Percentiles rank a stretch among this genome's conserved stretches.
Conservation (phyloP, 1,140 invertebrate species). For the Battus philenor region DNA sequence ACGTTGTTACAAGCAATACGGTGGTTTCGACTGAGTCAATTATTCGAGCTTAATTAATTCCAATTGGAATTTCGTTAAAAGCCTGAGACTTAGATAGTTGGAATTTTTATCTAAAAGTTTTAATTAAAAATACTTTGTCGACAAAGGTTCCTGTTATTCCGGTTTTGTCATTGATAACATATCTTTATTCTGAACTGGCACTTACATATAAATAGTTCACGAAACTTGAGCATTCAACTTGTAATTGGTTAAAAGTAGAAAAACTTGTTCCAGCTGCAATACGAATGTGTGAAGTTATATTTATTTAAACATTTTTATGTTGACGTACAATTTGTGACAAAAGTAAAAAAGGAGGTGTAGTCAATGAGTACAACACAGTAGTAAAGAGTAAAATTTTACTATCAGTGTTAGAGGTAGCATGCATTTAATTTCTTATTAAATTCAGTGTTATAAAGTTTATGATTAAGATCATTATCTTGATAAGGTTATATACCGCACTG, state of each 20-base stretch:
- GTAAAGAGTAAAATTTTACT: not conserved
- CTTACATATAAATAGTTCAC: constrained; percentile 6
- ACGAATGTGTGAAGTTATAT: constrained; percentile 7
- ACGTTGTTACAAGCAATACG: too few relatives aligned
- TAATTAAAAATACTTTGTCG: too few relatives aligned
- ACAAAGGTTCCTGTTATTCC: too few relatives aligned
- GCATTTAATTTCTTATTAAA: not conserved
- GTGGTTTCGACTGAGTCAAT: too few relatives aligned
- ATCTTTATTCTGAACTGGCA: constrained; percentile 11
- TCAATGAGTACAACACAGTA: not conserved
- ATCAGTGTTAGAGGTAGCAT: not conserved
- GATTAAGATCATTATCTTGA: constrained; percentile 7
- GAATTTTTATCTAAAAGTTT: constrained; percentile 4
- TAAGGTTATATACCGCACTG: constrained; percentile 15
- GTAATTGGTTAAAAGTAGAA: constrained; percentile 15
- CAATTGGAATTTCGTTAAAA: too few relatives aligned
- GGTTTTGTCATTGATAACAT: constrained; percentile 12
- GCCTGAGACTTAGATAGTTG: not conserved
- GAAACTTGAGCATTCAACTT: constrained; percentile 4
- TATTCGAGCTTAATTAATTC: too few relatives aligned
- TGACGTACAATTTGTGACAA: not conserved
- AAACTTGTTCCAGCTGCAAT: not conserved
- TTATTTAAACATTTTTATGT: not conserved
- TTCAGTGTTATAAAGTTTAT: not conserved
- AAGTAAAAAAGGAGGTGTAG: not conserved